These are phyloP conservation scores for Tragelaphus buxtoni DNA, from an alignment of 2,113 vertebrate genomes.

Conservation along the genomic window DNA sequence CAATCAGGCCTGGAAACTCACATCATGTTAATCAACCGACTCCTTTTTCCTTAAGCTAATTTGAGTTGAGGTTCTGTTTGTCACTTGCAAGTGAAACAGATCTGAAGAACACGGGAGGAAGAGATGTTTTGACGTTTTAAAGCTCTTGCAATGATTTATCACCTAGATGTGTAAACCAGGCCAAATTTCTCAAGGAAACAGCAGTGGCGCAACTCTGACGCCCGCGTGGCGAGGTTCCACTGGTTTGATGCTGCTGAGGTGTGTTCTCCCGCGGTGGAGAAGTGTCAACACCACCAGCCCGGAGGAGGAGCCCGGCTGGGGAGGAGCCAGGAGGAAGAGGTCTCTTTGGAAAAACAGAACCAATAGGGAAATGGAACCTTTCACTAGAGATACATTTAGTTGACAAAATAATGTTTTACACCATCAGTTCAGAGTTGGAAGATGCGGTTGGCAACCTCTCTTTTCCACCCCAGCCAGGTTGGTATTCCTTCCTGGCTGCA, in stretches of 20 bases:
- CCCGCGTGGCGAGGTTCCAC: fast-evolving
- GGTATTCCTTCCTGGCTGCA: fast-evolving
- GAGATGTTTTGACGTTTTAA: background rate
- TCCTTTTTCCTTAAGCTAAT: background rate
- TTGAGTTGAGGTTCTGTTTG: background rate
- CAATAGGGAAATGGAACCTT: background rate
- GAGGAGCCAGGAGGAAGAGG: too few relatives aligned
- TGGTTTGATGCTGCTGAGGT: background rate
- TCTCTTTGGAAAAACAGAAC: background rate
- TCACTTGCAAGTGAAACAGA: background rate
- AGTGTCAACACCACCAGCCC: fast-evolving
- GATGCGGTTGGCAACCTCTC: too few relatives aligned
- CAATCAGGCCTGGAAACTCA: background rate
- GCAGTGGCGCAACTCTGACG: fast-evolving
- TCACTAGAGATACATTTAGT: background rate
- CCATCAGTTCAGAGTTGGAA: background rate
- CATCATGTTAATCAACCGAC: background rate
- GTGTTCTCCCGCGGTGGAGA: background rate
- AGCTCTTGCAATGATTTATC: background rate
- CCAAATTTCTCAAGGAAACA: too few relatives aligned
- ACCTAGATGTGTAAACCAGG: background rate
- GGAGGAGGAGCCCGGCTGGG: too few relatives aligned
- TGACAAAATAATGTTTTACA: background rate
- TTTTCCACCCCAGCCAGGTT: background rate
- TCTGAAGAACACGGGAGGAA: background rate